Percentiles rank a stretch among this genome's conserved stretches.
phyloP scores from a whole-genome alignment of 1,140 invertebrate genomes.

The Eumeta japonica region DNA sequence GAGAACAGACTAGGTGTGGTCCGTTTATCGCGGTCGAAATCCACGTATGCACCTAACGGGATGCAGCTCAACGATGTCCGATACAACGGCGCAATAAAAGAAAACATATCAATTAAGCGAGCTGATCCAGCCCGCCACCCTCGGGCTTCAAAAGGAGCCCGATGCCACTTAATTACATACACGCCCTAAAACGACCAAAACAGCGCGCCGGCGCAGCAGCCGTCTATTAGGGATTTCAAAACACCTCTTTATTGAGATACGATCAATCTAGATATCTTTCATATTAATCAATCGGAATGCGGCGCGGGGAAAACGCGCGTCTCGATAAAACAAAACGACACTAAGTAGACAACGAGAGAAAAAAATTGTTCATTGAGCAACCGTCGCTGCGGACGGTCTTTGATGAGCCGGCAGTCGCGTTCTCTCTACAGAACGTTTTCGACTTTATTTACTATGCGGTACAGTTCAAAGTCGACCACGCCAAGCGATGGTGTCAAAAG shows the following conservation, averaged over 20 bases:
- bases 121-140: background rate
- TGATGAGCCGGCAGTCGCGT: too few relatives aligned
- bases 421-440: too few relatives aligned
- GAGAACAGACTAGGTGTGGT: too few relatives aligned
- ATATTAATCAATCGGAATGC: slow-evolving; percentile 45
- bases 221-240: slow-evolving; percentile 45
- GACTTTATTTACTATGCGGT: too few relatives aligned
- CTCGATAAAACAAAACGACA: slow-evolving; percentile 41
- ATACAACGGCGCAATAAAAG: too few relatives aligned
- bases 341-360: slow-evolving; percentile 43
- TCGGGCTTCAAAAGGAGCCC: too few relatives aligned
- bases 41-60: too few relatives aligned
- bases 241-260: slow-evolving; percentile 41
- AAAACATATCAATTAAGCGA: background rate
- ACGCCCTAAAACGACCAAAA: slow-evolving; percentile 14
- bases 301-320: slow-evolving; percentile 39
- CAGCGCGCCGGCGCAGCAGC: slow-evolving; percentile 19
- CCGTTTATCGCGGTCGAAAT: too few relatives aligned
- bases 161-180: slow-evolving; percentile 20
- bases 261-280: slow-evolving; percentile 24
- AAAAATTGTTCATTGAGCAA: slow-evolving; percentile 28
- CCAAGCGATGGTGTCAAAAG: too few relatives aligned
- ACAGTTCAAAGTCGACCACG: too few relatives aligned
- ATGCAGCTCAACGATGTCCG: too few relatives aligned
- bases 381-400: too few relatives aligned